phyloP scores from a whole-genome alignment of 1,140 invertebrate genomes.

The Pinna nobilis region DNA sequence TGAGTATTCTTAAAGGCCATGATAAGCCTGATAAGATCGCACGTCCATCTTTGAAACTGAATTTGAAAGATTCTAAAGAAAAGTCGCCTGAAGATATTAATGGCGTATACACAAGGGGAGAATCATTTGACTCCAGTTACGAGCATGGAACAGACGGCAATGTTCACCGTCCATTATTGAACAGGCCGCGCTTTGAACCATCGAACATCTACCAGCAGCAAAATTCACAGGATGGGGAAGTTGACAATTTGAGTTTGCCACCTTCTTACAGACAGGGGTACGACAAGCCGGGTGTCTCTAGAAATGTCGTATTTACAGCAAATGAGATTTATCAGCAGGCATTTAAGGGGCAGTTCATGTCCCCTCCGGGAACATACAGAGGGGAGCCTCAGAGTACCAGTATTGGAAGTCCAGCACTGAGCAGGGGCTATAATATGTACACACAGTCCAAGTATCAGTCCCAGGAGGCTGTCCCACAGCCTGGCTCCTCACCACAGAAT shows the following conservation, averaged over 20 bases:
- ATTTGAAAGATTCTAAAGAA: conserved; percentile 1
- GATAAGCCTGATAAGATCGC: neutral
- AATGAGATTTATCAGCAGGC: conserved; percentile 65
- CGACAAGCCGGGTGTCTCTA: conserved; percentile 46
- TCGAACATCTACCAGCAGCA: conserved; percentile 26
- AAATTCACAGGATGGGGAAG: conserved; percentile 16
- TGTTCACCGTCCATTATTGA: conserved; percentile 18
- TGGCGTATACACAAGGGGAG: no score
- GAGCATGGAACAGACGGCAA: neutral
- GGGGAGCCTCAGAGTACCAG: conserved; percentile 6
- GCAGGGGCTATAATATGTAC: neutral
- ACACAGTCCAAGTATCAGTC: neutral
- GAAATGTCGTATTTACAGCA: conserved; percentile 58
- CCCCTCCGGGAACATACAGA: neutral
- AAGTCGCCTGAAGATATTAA: no score
- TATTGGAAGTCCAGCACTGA: neutral
- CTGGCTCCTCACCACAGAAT: neutral
- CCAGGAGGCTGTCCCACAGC: neutral
- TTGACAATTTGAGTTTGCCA: conserved; percentile 10
- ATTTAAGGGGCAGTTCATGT: conserved; percentile 34
- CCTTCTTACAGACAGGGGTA: conserved; percentile 44
- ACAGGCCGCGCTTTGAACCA: conserved; percentile 40
- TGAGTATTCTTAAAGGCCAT: neutral
- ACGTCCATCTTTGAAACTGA: neutral
- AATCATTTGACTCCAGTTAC: conserved; percentile 6